Percentiles rank a stretch among this genome's conserved stretches.
Evolutionary conservation across 2,888 invertebrate genomes (phyloP).

Genomic region (Unio delphinus): DNA sequence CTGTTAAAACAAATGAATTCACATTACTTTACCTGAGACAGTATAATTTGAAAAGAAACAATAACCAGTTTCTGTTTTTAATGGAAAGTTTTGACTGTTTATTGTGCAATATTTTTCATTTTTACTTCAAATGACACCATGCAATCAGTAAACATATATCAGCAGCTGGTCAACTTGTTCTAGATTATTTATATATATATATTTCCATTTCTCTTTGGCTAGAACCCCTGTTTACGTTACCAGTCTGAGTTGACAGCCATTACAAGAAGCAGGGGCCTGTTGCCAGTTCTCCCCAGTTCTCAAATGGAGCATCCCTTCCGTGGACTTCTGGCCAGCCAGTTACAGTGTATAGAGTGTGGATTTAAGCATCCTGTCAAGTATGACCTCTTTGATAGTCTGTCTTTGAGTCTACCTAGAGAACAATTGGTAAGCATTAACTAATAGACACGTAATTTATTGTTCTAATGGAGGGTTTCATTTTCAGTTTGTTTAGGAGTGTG

Average conservation of each 20-base stretch:
- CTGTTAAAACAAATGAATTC: too few species aligned
- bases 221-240: slow-evolving; percentile 48
- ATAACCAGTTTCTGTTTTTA: too few species aligned
- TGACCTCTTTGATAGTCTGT: slow-evolving; percentile 92
- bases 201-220: neutral
- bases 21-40: too few species aligned
- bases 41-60: too few species aligned
- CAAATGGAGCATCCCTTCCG: slow-evolving; percentile 78
- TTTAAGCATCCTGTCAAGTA: slow-evolving; percentile 89
- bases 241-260: slow-evolving; percentile 45
- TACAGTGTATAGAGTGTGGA: slow-evolving; percentile 82
- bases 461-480: neutral
- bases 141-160: too few species aligned
- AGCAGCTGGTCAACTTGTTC: neutral
- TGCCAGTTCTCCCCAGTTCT: slow-evolving; percentile 57
- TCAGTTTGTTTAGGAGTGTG: neutral
- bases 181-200: too few species aligned
- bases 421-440: slow-evolving; percentile 48
- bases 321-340: slow-evolving; percentile 83
- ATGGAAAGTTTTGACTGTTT: too few species aligned
- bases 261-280: slow-evolving; percentile 45
- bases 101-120: too few species aligned
- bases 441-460: neutral
- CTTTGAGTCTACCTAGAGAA: slow-evolving; percentile 76
- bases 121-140: too few species aligned